Evolutionary conservation across 1,140 invertebrate species (phyloP).

Genomic region (Drosophila kikkawai): DNA sequence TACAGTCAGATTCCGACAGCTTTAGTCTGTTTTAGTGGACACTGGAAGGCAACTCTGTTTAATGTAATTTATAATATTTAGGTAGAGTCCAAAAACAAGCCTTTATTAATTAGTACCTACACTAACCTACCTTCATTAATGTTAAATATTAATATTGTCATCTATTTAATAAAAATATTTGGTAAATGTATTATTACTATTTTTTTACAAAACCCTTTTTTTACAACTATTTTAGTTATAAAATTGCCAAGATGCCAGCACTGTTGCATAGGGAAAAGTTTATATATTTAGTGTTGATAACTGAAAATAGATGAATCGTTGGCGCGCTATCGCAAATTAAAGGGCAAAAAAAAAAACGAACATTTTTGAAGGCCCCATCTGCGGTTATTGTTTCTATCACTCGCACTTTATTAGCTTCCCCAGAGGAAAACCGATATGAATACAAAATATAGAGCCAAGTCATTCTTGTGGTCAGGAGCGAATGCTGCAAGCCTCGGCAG

Average conservation of each 20-base stretch:
- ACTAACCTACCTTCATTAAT: too few species aligned
- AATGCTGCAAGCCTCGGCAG: slow-evolving; percentile 3
- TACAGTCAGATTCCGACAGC: too few species aligned
- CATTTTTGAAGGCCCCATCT: slow-evolving; percentile 27
- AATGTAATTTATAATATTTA: too few species aligned
- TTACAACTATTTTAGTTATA: too few species aligned
- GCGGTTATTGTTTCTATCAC: slow-evolving; percentile 44
- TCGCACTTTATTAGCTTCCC: slow-evolving; percentile 49
- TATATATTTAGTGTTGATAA: slow-evolving; percentile 44
- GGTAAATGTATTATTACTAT: too few species aligned
- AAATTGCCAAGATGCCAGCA: background rate
- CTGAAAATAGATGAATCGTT: slow-evolving; percentile 5
- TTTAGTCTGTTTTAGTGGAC: too few species aligned
- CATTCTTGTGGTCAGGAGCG: slow-evolving; percentile 17
- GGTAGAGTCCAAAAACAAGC: too few species aligned
- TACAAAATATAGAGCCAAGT: slow-evolving; percentile 14
- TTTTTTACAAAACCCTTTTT: too few species aligned
- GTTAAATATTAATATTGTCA: too few species aligned
- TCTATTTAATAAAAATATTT: too few species aligned
- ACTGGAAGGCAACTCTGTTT: too few species aligned
- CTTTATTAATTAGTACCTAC: too few species aligned
- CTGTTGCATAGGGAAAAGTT: slow-evolving; percentile 14
- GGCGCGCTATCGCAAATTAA: slow-evolving; percentile 15
- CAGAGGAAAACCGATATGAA: slow-evolving; percentile 40
- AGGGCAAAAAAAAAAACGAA: background rate